Percentiles rank a stretch among this genome's conserved stretches.
Evolutionary conservation across 1,140 invertebrate genomes (phyloP).

Genomic region (Diabrotica undecimpunctata): DNA sequence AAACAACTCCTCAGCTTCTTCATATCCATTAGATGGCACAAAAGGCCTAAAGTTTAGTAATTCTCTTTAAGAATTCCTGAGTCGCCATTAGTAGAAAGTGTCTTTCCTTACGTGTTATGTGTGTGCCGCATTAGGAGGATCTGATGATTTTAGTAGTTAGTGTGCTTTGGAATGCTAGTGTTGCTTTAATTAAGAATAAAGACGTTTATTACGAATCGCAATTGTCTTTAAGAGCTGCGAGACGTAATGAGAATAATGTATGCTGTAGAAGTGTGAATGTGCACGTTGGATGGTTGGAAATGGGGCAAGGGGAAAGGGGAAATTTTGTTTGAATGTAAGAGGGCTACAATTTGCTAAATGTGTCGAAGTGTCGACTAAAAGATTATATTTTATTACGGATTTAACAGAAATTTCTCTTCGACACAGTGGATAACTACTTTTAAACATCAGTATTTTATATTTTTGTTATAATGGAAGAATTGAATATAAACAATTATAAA

Average conservation of each 20-base stretch:
- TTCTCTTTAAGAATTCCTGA: constrained; percentile 26
- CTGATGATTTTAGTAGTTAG: constrained; percentile 24
- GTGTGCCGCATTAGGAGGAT: constrained; percentile 22
- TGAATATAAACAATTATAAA: no score
- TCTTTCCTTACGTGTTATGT: constrained; percentile 17
- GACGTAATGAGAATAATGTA: constrained; percentile 25
- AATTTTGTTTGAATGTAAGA: background rate
- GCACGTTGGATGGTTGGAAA: background rate
- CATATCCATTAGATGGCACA: constrained; percentile 21
- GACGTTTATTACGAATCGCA: constrained; percentile 26
- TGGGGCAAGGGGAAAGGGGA: background rate
- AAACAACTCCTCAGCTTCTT: constrained; percentile 23
- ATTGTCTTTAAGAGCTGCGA: constrained; percentile 25
- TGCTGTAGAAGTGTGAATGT: constrained; percentile 20
- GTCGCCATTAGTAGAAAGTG: constrained; percentile 21
- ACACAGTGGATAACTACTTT: no score
- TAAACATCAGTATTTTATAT: no score
- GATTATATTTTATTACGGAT: no score
- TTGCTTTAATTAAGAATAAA: constrained; percentile 31
- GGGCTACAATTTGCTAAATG: no score
- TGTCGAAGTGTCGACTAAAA: no score
- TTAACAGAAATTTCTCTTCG: no score
- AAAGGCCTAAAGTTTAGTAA: constrained; percentile 27
- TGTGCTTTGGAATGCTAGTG: constrained; percentile 26
- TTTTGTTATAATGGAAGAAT: no score